Base-by-base conservation (phyloP, 2,797 vertebrate genomes). In the Molothrus ater region DNA sequence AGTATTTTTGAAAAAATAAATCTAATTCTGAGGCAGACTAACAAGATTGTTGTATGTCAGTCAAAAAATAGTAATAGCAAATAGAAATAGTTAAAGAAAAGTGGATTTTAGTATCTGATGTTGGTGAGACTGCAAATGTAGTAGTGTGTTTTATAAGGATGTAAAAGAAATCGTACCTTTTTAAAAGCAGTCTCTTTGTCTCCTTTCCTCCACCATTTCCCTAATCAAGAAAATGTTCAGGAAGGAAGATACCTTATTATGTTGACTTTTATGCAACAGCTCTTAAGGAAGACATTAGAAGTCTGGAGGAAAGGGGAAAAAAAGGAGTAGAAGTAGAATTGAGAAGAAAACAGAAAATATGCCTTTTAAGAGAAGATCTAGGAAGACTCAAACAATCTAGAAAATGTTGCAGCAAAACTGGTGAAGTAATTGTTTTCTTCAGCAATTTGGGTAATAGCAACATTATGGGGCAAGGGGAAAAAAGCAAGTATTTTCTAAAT, bases 41-140 rank as follows among this genome's bases (percentile, higher is more conserved):
- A 61, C 47, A 57, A 38, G 19, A 56, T 79, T 66, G 17, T 25
- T 71, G 5, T 15, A 63, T 68, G 45, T 43, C 40, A 86, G 19
- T 51, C 28, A 91, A 74, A 94, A 94, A 94, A 38, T 22, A 70
- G 20, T 64, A 69, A 48, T 15, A 66, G 7, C 34, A 66, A 81
- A 79, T 11, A 84, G 14, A 50, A 63, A 75, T 11, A 80, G 20
- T 28, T 25, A 50, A 61, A 81, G 31, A 79, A 92, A 93, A 59
- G 21, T 34, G 17, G 7, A 54, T 79, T 71, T 78, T 81, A 36
- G 21, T 51, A 9, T 56, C 25, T 79, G n/a, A 79, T 87, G 3
- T 64, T 89, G 51, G 24, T 5, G 1, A 70, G n/a, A 72, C 34
- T 70, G 24, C 16, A 86, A 43, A 43, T 80, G 24, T 47, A 78